Base-by-base conservation (phyloP, 2,113 vertebrate species). In the Syngnathus typhle region DNA sequence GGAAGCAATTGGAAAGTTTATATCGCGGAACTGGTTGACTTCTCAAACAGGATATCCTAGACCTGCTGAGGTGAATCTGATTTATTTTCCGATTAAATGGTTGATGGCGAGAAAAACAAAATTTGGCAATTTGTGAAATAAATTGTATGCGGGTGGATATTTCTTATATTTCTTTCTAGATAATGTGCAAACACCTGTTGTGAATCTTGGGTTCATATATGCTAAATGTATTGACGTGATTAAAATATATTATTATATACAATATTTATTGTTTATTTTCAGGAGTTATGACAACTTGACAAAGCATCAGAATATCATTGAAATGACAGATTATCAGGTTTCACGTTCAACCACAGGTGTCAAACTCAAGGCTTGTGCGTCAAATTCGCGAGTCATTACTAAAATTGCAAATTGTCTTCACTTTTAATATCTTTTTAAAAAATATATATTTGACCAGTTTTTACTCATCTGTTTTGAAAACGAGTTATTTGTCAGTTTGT, bases 291-390 rank as follows among this genome's bases (percentile, higher is more conserved):
- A 18, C 44, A 47, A 15, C 6, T 23, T 41, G 38, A 43, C 10
- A 32, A 32, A 27, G 23, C 11, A n/a, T 21, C 59, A 6, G 54
- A 6, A 60, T 12, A 60, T 60, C 23, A 69, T 65, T 32, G 44
- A 65, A 73, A 43, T 52, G 23, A 54, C 38, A 15, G 54, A 46
- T 10, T 16, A 12, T 3, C 3, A 56, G 13, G 19, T 4, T 15
- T 56, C 3, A 75, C 71, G 82, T 74, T 68, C 54, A 71, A 38
- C 60, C 65, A 1, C 27, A 27, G 27, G 27, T 27, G 27, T 27
- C 27, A 27, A 27, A 10, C 6, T 54, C 13, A 23, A 15, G 18
- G 27, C 27, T 27, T 27, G 27, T 27, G 27, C 27, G 2, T 27
- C 27, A 2, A 27, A 27, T 27, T 2, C 27, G 27, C 2, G 27